These are phyloP conservation scores for Epirrita christyi DNA, from an alignment of 2,888 invertebrate genomes.

Conservation along the genomic window DNA sequence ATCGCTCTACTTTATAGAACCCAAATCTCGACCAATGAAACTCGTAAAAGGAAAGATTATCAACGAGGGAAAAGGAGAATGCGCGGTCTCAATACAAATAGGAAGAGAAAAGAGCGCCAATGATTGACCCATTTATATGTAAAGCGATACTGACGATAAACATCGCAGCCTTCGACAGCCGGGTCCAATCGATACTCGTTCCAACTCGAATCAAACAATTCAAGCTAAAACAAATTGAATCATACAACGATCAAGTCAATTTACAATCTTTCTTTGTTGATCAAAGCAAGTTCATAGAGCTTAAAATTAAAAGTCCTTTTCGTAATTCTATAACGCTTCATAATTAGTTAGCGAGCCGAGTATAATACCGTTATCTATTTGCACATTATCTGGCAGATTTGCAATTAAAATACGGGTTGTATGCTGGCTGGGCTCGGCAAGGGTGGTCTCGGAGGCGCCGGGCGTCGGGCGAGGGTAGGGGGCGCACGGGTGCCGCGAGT, in stretches of 20 bases:
- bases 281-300: constrained; percentile 29
- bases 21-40: constrained; percentile 40
- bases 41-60: constrained; percentile 52
- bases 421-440: constrained; percentile 44
- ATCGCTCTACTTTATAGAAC: constrained; percentile 16
- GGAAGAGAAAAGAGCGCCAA: constrained; percentile 52
- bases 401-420: constrained; percentile 84
- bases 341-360: constrained; percentile 79
- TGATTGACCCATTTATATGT: constrained; percentile 59
- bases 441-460: constrained; percentile 52
- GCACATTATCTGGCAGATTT: constrained; percentile 84
- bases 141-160: constrained; percentile 52
- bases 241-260: constrained; percentile 30
- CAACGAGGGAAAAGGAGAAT: constrained; percentile 60
- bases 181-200: constrained; percentile 37
- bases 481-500: constrained; percentile 42
- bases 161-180: constrained; percentile 42
- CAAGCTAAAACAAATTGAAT: constrained; percentile 33
- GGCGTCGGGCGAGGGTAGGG: constrained; percentile 46
- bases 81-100: constrained; percentile 58
- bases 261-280: constrained; percentile 22
- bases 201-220: constrained; percentile 36
- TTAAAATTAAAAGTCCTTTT: constrained; percentile 45
- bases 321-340: constrained; percentile 69
- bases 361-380: constrained; percentile 84